Evolutionary conservation across 2,797 vertebrate species (phyloP), one percentile per base, ranked within the genome.

Genomic region (Falco cherrug): DNA sequence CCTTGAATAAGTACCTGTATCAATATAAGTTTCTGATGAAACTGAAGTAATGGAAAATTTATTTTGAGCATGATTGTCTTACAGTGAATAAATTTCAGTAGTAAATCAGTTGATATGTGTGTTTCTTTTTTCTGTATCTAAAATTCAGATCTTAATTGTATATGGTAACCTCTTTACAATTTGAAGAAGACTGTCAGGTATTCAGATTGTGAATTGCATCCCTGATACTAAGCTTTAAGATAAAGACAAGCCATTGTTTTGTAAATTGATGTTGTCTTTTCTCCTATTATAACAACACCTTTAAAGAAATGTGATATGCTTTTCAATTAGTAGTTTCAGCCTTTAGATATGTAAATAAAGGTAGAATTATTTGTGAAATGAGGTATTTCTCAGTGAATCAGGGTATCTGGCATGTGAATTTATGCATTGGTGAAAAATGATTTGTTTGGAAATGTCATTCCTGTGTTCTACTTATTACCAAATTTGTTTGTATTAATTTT

Each of bases 241-340:
- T 85, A n/a, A 84, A 84, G 57, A 19, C 68, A 87, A 95, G 47
- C 45, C 51, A 39, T 39, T 93, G 43, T 51, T 95, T 94, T 88
- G 41, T 90, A 96, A 95, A 85, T 64, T 93, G 78, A 35, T 67
- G 45, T 28, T 67, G n/a, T 22, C 26, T 81, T 75, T 88, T 89
- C 83, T 97, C 53, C 39, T 69, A 19, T 95, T 97, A 80, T 94
- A 97, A 88, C 61, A 96, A 50, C 18, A 85, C 73, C 47, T 94
- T 93, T 87, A 89, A 95, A 85, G 57, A 94, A 94, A 92, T 67
- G 16, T 50, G 3, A 13, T 45, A 31, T 48, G 22, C 6, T 35
- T 2, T 71, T 84, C 12, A 8, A 22, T 78, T 92, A 81, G n/a
- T 53, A 54, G 24, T 18, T 83, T 90, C 74, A 59, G 16, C 65